These are phyloP conservation scores for Rhynchonema sp. DNA, from an alignment of 2,888 invertebrate genomes.

Conservation along the genomic window DNA sequence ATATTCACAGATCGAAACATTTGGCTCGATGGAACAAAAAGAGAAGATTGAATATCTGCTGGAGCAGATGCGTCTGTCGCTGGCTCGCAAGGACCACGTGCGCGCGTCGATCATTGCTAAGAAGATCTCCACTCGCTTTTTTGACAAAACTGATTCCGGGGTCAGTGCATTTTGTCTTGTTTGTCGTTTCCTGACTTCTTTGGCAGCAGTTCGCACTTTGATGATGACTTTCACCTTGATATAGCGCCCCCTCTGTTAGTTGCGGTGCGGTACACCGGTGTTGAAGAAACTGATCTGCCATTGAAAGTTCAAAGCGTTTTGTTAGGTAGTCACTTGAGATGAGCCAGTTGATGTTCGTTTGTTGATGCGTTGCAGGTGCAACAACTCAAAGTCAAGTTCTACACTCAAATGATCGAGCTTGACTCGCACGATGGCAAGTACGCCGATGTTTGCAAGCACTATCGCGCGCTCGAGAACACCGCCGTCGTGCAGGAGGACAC, in stretches of 20 bases:
- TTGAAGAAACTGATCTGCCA: too few relatives aligned
- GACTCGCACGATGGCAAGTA: slow-evolving; percentile 83
- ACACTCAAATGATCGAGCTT: slow-evolving; percentile 72
- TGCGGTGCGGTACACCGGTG: too few relatives aligned
- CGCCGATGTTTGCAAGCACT: slow-evolving; percentile 81
- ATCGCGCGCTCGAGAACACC: slow-evolving; percentile 69
- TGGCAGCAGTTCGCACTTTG: too few relatives aligned
- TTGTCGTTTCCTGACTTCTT: not conserved
- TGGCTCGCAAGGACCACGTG: slow-evolving; percentile 83
- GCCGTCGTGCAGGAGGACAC: slow-evolving; percentile 45
- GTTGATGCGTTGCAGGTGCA: too few relatives aligned
- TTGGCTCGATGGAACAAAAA: slow-evolving; percentile 91
- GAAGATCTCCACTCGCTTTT: slow-evolving; percentile 90
- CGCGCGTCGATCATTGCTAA: slow-evolving; percentile 96
- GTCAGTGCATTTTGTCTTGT: not conserved
- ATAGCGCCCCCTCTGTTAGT: too few relatives aligned
- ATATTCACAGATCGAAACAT: slow-evolving; percentile 55
- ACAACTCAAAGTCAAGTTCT: slow-evolving; percentile 49
- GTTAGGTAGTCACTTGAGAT: too few relatives aligned
- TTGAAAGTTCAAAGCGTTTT: too few relatives aligned
- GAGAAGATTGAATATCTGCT: slow-evolving; percentile 88
- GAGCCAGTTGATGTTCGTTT: too few relatives aligned
- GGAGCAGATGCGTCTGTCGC: slow-evolving; percentile 92
- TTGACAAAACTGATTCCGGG: slow-evolving; percentile 30
- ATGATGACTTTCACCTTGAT: too few relatives aligned